These are phyloP conservation scores for Whitmania pigra DNA, from an alignment of 1,140 invertebrate genomes.

Conservation along the genomic window DNA sequence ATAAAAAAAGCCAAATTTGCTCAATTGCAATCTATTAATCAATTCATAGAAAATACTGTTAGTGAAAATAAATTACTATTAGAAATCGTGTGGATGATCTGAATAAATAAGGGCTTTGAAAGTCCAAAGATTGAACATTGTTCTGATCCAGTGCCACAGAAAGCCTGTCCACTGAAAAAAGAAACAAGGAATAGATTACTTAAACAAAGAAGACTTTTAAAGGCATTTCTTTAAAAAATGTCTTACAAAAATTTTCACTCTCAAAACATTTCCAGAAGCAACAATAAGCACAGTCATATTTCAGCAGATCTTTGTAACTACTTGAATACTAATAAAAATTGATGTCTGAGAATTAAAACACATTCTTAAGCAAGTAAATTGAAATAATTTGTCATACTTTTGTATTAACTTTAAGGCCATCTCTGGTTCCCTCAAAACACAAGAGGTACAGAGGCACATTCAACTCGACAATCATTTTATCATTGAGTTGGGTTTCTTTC, in stretches of 20 bases:
- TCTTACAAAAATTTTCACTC: background rate
- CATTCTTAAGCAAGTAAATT: background rate
- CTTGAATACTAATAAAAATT: background rate
- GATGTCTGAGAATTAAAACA: background rate
- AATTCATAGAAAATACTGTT: background rate
- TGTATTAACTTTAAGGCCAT: background rate
- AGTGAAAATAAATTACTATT: background rate
- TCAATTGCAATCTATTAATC: too few relatives aligned
- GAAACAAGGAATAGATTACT: too few relatives aligned
- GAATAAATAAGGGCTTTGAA: conserved; percentile 2
- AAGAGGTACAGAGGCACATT: background rate
- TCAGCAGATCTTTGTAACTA: background rate
- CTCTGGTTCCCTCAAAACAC: conserved; percentile 1
- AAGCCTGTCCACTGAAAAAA: too few relatives aligned
- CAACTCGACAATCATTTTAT: background rate
- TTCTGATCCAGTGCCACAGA: too few relatives aligned
- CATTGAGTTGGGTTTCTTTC: background rate
- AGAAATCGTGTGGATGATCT: background rate
- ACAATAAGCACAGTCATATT: background rate
- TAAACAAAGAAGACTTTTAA: too few relatives aligned
- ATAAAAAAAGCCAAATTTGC: background rate
- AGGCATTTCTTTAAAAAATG: background rate
- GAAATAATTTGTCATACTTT: background rate
- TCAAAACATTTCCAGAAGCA: background rate
- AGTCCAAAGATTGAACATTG: background rate